Conservation (phyloP, 2,113 vertebrate genomes). For the Haemorhous mexicanus region DNA sequence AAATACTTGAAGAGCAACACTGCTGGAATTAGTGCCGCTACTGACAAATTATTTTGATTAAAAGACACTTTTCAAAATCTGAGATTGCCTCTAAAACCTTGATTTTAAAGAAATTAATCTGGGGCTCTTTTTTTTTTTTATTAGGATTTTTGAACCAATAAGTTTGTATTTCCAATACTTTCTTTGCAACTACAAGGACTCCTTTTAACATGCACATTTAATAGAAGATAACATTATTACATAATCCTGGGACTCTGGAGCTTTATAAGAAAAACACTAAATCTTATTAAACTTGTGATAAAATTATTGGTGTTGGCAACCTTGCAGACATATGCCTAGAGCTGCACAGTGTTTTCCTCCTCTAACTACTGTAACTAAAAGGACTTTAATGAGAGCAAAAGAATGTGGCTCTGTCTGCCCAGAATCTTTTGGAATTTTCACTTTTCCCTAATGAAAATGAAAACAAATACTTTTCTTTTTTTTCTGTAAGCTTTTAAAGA, state of each 20-base stretch:
- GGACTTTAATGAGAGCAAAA: slow-evolving; percentile 25
- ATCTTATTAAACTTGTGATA: slow-evolving; percentile 50
- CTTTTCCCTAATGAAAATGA: slow-evolving; percentile 29
- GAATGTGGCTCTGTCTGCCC: slow-evolving; percentile 19
- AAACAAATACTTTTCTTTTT: slow-evolving; percentile 8
- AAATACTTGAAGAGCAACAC: not conserved
- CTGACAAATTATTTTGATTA: not conserved
- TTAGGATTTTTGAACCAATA: not conserved
- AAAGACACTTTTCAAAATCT: not conserved
- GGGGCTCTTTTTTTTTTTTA: not conserved
- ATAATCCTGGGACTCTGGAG: slow-evolving; percentile 9
- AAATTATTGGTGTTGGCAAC: slow-evolving; percentile 60
- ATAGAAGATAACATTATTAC: slow-evolving; percentile 40
- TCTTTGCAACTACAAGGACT: not conserved
- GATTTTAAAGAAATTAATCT: not conserved
- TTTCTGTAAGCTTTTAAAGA: not conserved
- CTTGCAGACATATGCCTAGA: slow-evolving; percentile 36
- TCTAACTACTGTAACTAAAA: slow-evolving; percentile 49
- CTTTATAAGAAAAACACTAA: slow-evolving; percentile 19
- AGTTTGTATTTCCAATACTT: not conserved
- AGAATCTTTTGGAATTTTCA: slow-evolving; percentile 37
- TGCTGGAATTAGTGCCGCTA: not conserved
- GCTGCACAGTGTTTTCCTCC: slow-evolving; percentile 19
- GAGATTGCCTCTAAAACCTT: not conserved
- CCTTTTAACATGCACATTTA: not conserved